Evolutionary conservation across 2,113 vertebrate species (phyloP).

Genomic region (Mustela nigripes): DNA sequence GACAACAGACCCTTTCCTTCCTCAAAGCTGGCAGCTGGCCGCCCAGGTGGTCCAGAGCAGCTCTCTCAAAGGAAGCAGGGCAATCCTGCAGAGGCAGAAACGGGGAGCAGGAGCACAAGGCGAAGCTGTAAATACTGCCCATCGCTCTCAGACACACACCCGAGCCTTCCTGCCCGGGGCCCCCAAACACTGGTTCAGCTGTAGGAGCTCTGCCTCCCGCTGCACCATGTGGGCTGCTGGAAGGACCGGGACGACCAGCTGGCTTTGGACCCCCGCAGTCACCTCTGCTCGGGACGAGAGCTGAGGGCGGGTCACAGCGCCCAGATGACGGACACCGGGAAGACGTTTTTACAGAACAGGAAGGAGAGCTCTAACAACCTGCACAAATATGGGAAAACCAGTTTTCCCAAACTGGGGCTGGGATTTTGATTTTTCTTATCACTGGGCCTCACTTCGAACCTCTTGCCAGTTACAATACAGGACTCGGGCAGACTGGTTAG

Average conservation of each 20-base stretch:
- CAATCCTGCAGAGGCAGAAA: not conserved
- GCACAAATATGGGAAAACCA: accelerated
- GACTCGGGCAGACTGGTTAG: accelerated
- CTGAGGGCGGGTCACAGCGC: not conserved
- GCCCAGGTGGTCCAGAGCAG: not conserved
- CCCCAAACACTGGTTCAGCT: not conserved
- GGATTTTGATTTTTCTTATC: not conserved
- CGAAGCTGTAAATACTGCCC: not conserved
- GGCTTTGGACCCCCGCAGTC: not conserved
- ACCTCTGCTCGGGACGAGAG: not conserved
- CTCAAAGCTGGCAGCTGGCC: not conserved
- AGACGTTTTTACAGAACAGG: not conserved
- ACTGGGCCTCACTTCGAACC: not conserved
- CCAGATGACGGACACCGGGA: not conserved
- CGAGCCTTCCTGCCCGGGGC: not conserved
- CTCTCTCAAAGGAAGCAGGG: not conserved
- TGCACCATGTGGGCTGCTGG: accelerated
- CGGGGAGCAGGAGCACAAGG: not conserved
- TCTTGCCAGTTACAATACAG: not conserved
- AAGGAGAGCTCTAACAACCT: accelerated
- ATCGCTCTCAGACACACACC: accelerated
- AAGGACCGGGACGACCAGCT: accelerated
- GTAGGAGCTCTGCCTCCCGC: accelerated
- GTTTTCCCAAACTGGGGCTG: accelerated
- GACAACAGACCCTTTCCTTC: not conserved